Evolutionary conservation across 2,113 vertebrate genomes (phyloP), one percentile per base, ranked within the genome.

Genomic region (Ramphastos sulfuratus): DNA sequence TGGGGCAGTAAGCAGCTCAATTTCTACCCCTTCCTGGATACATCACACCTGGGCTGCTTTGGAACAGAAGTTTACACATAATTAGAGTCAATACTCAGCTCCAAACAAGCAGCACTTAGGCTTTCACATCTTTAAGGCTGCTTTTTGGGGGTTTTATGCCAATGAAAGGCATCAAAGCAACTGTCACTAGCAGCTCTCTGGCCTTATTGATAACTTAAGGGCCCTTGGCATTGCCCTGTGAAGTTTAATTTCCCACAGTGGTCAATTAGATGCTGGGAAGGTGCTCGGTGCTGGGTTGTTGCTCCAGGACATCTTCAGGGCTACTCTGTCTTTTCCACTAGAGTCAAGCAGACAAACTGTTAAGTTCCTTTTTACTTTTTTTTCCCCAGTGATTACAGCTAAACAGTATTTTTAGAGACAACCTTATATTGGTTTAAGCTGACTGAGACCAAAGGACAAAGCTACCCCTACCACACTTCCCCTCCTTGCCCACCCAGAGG

Each of bases 181-280:
- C 87, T 89, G 92, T 86, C 92, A 90, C 89, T 76, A 52, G 67
- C 92, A 97, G 87, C 94, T 89, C 55, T 55, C 44, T 84, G 92
- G 33, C 92, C 91, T 96, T 92, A 86, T 86, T 95, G 93, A 93
- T 94, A 95, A 96, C 59, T 92, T 90, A 27, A 92, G 79, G 90
- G 90, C 82, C 90, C 93, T 91, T 33, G 76, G 87, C 87, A 0
- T 59, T 95, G 95, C 91, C 83, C 63, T 90, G 76, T 92, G 69
- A 97, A 97, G 96, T 89, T 96, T 91, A 94, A 97, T 97, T 96
- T 97, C 96, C 94, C 96, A 95, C 92, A 97, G 95, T 9, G 85
- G 79, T 96, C 95, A 97, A 91, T 97, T 96, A 97, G 44, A 94
- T 65, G 63, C 75, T 31, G 16, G 83, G 89, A 93, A 89, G 4